phyloP scores from a whole-genome alignment of 2,888 invertebrate species.

The Drosophila recens region DNA sequence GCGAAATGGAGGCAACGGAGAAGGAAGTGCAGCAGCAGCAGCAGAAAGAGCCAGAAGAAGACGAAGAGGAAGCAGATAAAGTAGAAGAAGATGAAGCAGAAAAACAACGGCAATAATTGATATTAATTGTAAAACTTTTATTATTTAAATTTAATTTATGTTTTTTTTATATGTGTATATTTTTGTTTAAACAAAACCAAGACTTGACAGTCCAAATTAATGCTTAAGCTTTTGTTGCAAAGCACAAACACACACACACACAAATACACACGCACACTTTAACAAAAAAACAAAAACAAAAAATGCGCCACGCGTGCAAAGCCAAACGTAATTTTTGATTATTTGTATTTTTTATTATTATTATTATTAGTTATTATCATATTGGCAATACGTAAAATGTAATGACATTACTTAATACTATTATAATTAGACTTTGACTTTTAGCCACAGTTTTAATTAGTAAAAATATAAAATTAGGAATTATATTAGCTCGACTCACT shows the following conservation, averaged over 20 bases:
- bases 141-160: slow-evolving; percentile 64
- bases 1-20: slow-evolving; percentile 44
- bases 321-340: slow-evolving; percentile 49
- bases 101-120: slow-evolving; percentile 58
- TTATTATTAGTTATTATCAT: slow-evolving; percentile 19
- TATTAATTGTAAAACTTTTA: slow-evolving; percentile 66
- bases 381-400: slow-evolving; percentile 69
- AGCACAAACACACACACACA: slow-evolving; percentile 13
- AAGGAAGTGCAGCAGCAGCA: background rate
- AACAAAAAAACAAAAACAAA: slow-evolving; percentile 34
- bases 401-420: slow-evolving; percentile 36
- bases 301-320: slow-evolving; percentile 54
- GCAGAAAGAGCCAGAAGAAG: background rate
- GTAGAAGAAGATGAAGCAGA: background rate
- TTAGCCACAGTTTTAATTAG: slow-evolving; percentile 42
- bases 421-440: slow-evolving; percentile 15
- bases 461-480: slow-evolving; percentile 31
- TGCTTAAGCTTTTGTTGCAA: slow-evolving; percentile 38
- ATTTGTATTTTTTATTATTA: slow-evolving; percentile 26
- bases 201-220: slow-evolving; percentile 53
- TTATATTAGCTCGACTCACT: slow-evolving; percentile 47
- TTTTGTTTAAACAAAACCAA: slow-evolving; percentile 55
- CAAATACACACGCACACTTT: slow-evolving; percentile 19
- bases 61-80: background rate
- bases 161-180: slow-evolving; percentile 60